Conservation (phyloP, 30 jellyfish, hydroid and myxozoan species). For the Phacellophora camtschatica region DNA sequence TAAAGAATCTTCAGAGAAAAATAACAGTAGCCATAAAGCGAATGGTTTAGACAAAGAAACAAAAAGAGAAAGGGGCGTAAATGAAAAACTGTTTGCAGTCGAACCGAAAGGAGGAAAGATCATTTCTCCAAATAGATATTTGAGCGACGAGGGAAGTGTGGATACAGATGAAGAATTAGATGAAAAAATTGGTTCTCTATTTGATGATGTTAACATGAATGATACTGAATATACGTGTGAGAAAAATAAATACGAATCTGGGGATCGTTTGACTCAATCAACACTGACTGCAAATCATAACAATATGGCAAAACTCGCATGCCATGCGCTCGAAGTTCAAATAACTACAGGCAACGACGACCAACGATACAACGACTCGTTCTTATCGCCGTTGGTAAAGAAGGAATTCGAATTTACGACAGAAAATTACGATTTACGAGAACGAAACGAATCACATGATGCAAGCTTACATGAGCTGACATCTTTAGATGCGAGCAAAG, state of each 20-base stretch:
- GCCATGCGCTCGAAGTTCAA: constrained; percentile 37
- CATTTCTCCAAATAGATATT: too few relatives aligned
- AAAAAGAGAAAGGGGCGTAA: too few relatives aligned
- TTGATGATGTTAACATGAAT: background rate
- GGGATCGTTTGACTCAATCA: too few relatives aligned
- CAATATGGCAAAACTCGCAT: background rate
- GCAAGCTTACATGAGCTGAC: background rate
- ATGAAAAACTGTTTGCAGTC: too few relatives aligned
- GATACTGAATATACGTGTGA: background rate
- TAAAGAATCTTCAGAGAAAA: too few relatives aligned
- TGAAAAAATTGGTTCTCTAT: constrained; percentile 3
- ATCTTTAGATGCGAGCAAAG: background rate
- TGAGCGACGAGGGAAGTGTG: background rate
- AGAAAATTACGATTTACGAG: background rate
- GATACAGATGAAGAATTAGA: constrained; percentile 33
- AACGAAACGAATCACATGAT: background rate
- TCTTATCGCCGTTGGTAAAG: constrained; percentile 27
- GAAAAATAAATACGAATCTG: background rate
- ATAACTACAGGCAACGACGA: constrained; percentile 8
- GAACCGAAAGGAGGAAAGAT: too few relatives aligned
- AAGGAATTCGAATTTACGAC: too few relatives aligned
- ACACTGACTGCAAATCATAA: background rate
- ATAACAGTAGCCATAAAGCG: too few relatives aligned
- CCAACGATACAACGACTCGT: constrained; percentile 31
- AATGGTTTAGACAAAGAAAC: too few relatives aligned